phyloP scores from a whole-genome alignment of 2,797 vertebrate species.

The Hydrolagus colliei region DNA sequence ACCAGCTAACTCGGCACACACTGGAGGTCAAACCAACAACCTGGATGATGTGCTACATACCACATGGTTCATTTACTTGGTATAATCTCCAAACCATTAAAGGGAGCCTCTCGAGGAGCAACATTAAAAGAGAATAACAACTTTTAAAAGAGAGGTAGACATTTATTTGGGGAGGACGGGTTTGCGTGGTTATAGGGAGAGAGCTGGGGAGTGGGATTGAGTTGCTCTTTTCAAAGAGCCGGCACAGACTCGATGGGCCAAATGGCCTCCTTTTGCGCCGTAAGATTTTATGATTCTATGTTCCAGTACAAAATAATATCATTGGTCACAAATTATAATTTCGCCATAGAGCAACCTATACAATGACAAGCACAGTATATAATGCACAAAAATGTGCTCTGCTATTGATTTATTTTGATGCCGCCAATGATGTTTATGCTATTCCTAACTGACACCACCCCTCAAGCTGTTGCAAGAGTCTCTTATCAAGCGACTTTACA shows the following conservation, averaged over 20 bases:
- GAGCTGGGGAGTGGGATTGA: too few species aligned
- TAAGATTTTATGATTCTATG: neutral
- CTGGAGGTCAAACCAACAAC: neutral
- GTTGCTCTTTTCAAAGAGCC: too few species aligned
- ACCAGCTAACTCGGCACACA: neutral
- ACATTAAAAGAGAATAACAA: too few species aligned
- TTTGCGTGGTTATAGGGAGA: too few species aligned
- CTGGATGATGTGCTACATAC: neutral
- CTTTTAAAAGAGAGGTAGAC: too few species aligned
- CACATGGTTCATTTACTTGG: neutral
- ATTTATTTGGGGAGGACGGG: too few species aligned
- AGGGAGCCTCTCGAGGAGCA: neutral
- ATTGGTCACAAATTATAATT: too few species aligned
- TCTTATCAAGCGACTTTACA: neutral
- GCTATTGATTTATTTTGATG: neutral
- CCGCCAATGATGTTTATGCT: neutral
- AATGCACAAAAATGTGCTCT: neutral
- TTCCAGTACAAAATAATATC: neutral
- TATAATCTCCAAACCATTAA: neutral
- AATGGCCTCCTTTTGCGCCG: too few species aligned
- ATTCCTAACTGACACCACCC: neutral
- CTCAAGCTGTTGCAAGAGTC: neutral
- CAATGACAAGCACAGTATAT: neutral
- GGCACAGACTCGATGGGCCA: too few species aligned
- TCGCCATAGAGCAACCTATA: too few species aligned